Evolutionary conservation across 2,797 vertebrate genomes (phyloP).

Genomic region (Scarus forsteni): DNA sequence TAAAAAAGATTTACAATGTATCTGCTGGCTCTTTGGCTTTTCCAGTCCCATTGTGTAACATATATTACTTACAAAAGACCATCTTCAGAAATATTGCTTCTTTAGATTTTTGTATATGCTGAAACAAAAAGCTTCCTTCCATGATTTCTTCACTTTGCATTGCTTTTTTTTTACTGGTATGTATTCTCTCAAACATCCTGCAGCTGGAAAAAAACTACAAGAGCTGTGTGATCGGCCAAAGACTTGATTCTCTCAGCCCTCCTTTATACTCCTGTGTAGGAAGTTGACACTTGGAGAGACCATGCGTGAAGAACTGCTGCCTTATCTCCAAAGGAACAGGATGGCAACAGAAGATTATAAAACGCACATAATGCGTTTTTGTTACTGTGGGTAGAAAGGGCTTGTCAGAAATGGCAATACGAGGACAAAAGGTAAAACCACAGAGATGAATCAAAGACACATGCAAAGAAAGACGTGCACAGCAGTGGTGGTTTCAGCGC

Average conservation of each 20-base stretch:
- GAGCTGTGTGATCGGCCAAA: conserved; percentile 37
- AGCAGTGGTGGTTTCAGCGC: conserved; percentile 44
- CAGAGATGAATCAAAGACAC: conserved; percentile 44
- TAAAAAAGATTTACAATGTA: not conserved
- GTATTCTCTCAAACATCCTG: not conserved
- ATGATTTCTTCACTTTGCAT: not conserved
- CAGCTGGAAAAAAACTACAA: conserved; percentile 3
- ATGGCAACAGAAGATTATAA: conserved; percentile 50
- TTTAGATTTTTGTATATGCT: not conserved
- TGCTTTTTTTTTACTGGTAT: not conserved
- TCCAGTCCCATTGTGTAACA: not conserved
- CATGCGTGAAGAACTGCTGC: conserved; percentile 54
- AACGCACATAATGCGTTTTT: conserved; percentile 45
- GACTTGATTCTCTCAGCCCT: conserved; percentile 77
- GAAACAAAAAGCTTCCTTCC: not conserved
- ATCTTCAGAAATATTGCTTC: not conserved
- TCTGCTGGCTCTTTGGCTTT: conserved; percentile 2
- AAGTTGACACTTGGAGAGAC: conserved; percentile 51
- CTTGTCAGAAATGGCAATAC: conserved; percentile 30
- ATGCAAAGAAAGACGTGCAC: conserved; percentile 56
- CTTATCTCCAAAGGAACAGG: conserved; percentile 66
- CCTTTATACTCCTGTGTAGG: conserved; percentile 40
- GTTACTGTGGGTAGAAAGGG: conserved; percentile 31
- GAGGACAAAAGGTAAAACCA: conserved; percentile 34
- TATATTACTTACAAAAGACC: not conserved